Conservation (phyloP, 2,113 vertebrate species). For the Centropristis striata region DNA sequence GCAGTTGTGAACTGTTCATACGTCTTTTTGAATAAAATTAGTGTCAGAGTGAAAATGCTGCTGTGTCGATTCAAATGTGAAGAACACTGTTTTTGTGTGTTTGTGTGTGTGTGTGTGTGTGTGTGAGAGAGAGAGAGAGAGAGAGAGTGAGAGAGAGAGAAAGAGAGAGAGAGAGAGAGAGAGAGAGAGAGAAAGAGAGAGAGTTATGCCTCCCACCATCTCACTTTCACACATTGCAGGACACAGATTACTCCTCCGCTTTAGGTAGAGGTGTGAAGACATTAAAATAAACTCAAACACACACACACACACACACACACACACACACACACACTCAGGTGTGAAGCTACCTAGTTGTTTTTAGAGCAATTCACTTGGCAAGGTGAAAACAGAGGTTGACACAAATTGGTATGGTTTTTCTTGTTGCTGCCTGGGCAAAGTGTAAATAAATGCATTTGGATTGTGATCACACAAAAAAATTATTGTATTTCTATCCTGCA, state of each 20-base stretch:
- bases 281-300: constrained; percentile 52
- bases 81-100: background rate
- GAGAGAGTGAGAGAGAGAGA: background rate
- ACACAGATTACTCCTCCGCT: constrained; percentile 32
- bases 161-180: background rate
- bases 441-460: constrained; percentile 33
- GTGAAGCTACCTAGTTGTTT: constrained; percentile 51
- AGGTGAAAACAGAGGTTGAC: constrained; percentile 34
- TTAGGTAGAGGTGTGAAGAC: constrained; percentile 53
- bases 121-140: constrained; percentile 9
- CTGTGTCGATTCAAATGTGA: constrained; percentile 18
- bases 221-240: constrained; percentile 42
- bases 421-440: background rate
- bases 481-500: background rate
- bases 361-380: constrained; percentile 29
- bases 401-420: constrained; percentile 9
- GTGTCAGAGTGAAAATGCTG: background rate
- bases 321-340: constrained; percentile 35
- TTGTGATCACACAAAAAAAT: constrained; percentile 3
- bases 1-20: constrained; percentile 6
- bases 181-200: background rate
- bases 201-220: background rate
- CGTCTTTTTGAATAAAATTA: constrained; percentile 16
- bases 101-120: background rate
- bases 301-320: constrained; percentile 10